A percentile compares a stretch with the other conserved stretches of the same genome.
Conservation (phyloP, 2,113 vertebrate genomes). For the Rhinogobius similis region DNA sequence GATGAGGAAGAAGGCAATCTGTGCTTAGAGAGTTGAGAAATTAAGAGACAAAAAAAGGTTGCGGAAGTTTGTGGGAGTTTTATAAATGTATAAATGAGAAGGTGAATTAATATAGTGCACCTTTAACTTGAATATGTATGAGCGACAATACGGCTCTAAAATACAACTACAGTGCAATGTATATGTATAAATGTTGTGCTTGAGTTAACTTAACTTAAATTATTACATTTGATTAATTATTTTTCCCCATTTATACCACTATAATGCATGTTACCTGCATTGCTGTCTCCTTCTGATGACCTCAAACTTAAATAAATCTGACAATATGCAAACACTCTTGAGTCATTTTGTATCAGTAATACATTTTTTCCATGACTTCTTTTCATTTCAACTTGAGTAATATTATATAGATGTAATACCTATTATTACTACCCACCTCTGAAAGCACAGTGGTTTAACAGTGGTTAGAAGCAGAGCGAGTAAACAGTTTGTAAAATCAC, state of each 20-base stretch:
- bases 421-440: neutral
- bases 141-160: too few species aligned
- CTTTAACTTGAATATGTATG: too few species aligned
- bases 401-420: neutral
- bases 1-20: too few species aligned
- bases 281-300: neutral
- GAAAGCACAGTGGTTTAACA: neutral
- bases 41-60: too few species aligned
- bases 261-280: neutral
- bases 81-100: too few species aligned
- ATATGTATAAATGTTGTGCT: too few species aligned
- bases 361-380: neutral
- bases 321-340: neutral
- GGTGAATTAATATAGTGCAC: too few species aligned
- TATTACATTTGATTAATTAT: too few species aligned
- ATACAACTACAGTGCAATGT: too few species aligned
- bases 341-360: too few species aligned
- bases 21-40: too few species aligned
- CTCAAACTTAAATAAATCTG: neutral
- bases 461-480: neutral
- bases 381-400: neutral
- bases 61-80: too few species aligned
- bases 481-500: neutral
- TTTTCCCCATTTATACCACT: neutral
- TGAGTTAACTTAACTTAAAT: neutral